Percentiles rank a stretch among this genome's conserved stretches.
phyloP scores from a whole-genome alignment of 1,140 invertebrate genomes.

The Kradibia gibbosae region DNA sequence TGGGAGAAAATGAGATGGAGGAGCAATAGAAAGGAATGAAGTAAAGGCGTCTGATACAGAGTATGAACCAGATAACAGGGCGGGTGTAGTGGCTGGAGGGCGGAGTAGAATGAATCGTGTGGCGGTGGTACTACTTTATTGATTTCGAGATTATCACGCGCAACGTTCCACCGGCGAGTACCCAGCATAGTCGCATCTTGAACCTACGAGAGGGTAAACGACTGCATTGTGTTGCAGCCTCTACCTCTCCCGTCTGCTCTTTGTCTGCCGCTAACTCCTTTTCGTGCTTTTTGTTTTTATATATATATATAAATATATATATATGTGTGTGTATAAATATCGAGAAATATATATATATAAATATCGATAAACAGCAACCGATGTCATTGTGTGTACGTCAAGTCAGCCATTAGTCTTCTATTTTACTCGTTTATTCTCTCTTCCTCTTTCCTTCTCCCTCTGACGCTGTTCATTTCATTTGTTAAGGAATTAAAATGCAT shows the following conservation, averaged over 20 bases:
- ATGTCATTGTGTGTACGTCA: conserved; percentile 21
- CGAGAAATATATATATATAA: conserved; percentile 53
- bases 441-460: neutral
- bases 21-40: neutral
- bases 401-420: neutral
- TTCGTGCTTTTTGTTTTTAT: neutral
- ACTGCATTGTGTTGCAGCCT: conserved; percentile 41
- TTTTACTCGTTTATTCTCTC: neutral
- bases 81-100: neutral
- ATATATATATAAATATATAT: neutral
- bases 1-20: neutral
- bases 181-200: conserved; percentile 43
- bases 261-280: neutral
- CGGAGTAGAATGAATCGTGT: conserved; percentile 14
- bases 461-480: conserved; percentile 9
- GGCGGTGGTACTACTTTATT: conserved; percentile 57
- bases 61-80: neutral
- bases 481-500: conserved; percentile 19
- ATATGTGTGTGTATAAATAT: conserved; percentile 36
- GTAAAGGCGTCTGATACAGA: neutral
- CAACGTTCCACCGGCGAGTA: neutral
- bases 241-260: conserved; percentile 17
- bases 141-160: conserved; percentile 64
- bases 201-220: conserved; percentile 8
- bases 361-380: conserved; percentile 38